Evolutionary conservation across 2,113 vertebrate genomes (phyloP).

Genomic region (Lipophrys pholis): DNA sequence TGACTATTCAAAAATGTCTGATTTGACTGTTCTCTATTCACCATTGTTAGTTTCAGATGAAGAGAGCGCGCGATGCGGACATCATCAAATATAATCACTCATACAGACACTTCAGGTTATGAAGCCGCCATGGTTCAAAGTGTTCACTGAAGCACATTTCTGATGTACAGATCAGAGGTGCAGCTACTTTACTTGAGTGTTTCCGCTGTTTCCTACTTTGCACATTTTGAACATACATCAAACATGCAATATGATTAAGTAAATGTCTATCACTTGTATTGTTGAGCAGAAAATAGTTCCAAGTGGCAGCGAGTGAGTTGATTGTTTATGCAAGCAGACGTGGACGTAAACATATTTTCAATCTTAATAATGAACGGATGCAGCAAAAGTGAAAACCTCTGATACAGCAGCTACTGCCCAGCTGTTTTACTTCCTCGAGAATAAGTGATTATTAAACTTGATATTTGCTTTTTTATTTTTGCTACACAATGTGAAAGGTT

Average conservation of each 20-base stretch:
- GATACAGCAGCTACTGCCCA: background rate
- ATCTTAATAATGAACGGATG: slow-evolving; percentile 2
- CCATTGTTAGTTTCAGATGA: too few species aligned
- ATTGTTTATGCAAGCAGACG: slow-evolving; percentile 1
- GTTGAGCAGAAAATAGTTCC: slow-evolving; percentile 20
- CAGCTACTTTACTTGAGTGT: background rate
- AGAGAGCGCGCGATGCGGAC: too few species aligned
- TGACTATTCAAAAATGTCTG: too few species aligned
- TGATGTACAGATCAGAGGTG: background rate
- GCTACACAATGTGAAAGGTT: background rate
- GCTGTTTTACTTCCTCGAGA: background rate
- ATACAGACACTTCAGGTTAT: background rate
- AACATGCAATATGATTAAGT: slow-evolving; percentile 17
- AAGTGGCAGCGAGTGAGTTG: slow-evolving; percentile 4
- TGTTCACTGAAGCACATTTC: background rate
- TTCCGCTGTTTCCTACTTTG: background rate
- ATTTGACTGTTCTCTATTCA: too few species aligned
- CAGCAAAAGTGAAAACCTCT: slow-evolving; percentile 32
- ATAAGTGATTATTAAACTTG: slow-evolving; percentile 13
- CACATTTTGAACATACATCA: background rate
- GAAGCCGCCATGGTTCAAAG: background rate
- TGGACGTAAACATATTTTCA: slow-evolving; percentile 31
- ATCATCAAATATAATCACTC: too few species aligned
- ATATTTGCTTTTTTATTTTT: slow-evolving; percentile 7
- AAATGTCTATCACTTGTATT: background rate